Evolutionary conservation across 1,140 invertebrate genomes (phyloP).

Genomic region (Zaprionus capensis): DNA sequence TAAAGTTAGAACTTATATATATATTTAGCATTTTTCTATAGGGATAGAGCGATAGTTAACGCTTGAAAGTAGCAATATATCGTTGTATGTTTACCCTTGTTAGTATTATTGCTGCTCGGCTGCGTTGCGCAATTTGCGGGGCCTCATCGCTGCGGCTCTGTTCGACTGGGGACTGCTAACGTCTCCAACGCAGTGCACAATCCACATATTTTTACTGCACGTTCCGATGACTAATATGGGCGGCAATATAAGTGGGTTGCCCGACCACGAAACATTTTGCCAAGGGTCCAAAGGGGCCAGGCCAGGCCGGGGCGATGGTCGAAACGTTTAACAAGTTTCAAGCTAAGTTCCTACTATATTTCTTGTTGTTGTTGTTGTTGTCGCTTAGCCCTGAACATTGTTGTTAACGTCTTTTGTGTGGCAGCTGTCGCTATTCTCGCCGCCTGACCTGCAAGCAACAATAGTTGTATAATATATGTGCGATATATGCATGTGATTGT

Average conservation of each 20-base stretch:
- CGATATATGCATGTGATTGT: conserved; percentile 11
- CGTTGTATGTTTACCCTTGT: conserved; percentile 10
- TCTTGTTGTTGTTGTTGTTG: conserved; percentile 28
- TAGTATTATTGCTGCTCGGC: conserved; percentile 22
- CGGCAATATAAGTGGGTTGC: conserved; percentile 25
- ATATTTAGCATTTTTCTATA: not conserved
- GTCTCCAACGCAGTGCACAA: not conserved
- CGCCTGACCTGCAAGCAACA: conserved; percentile 48
- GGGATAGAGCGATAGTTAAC: not conserved
- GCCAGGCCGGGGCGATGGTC: conserved; percentile 46
- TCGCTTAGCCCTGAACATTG: conserved; percentile 32
- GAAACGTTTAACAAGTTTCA: conserved; percentile 64
- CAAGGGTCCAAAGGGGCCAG: conserved; percentile 10
- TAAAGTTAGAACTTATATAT: not conserved
- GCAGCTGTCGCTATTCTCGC: conserved; percentile 52
- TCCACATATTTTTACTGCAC: conserved; percentile 31
- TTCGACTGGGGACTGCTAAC: conserved; percentile 29
- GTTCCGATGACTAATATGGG: conserved; percentile 39
- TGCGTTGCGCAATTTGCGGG: conserved; percentile 35
- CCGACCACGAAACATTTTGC: conserved; percentile 22
- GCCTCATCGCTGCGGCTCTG: conserved; percentile 32
- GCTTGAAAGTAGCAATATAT: not conserved
- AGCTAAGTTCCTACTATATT: conserved; percentile 5
- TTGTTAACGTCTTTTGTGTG: conserved; percentile 48
- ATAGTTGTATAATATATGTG: conserved; percentile 45